phyloP scores from a whole-genome alignment of 2,888 invertebrate species.

The Acrobasis repandana region DNA sequence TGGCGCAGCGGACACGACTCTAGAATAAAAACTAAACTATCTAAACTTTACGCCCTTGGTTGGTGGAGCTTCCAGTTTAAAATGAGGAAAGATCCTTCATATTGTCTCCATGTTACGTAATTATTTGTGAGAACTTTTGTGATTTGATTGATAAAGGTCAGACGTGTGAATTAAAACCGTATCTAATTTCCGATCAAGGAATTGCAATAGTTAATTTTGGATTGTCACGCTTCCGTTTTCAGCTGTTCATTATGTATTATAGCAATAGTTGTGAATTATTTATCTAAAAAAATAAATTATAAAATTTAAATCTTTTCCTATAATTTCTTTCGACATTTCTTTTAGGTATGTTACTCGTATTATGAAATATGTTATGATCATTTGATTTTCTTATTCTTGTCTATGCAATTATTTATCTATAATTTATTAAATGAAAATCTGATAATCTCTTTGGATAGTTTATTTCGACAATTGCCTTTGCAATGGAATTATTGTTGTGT shows the following conservation, averaged over 20 bases:
- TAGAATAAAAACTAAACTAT: too few relatives aligned
- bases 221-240: conserved; percentile 1
- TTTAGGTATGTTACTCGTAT: too few relatives aligned
- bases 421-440: too few relatives aligned
- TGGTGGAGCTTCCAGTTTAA: neutral
- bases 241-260: neutral
- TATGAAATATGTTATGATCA: neutral
- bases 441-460: too few relatives aligned
- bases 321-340: too few relatives aligned
- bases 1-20: too few relatives aligned
- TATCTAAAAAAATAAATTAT: too few relatives aligned
- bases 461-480: neutral
- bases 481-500: conserved; percentile 3
- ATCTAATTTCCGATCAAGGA: neutral
- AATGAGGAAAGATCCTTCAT: neutral
- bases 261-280: neutral
- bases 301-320: too few relatives aligned
- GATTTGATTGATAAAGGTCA: conserved; percentile 5
- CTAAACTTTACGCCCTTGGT: conserved; percentile 1
- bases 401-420: too few relatives aligned
- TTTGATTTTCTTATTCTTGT: neutral
- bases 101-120: conserved; percentile 1
- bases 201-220: neutral
- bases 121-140: conserved; percentile 12
- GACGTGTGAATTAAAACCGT: conserved; percentile 8